Conservation (phyloP, 2,888 invertebrate genomes). For the Neelides folsomi region DNA sequence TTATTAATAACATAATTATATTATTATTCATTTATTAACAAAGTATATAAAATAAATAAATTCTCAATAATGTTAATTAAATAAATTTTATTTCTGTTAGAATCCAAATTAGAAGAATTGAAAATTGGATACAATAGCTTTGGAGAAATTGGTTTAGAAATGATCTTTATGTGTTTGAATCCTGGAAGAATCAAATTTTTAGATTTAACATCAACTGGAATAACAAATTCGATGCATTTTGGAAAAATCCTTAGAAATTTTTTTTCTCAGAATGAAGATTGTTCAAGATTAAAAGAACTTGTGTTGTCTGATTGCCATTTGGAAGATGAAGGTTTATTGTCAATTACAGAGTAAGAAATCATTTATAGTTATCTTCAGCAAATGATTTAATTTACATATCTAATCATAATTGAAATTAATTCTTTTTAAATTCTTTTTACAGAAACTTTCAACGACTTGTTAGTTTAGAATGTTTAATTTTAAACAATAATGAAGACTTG, state of each 20-base stretch:
- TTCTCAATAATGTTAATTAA: not conserved
- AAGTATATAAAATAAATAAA: not conserved
- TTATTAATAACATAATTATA: not conserved
- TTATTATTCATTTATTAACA: not conserved
- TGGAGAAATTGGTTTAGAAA: conserved; percentile 19
- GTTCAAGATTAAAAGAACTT: conserved; percentile 8
- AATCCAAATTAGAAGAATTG: conserved; percentile 18
- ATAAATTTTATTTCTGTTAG: conserved; percentile 8
- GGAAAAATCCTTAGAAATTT: conserved; percentile 7
- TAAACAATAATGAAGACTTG: conserved; percentile 7
- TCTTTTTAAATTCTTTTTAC: conserved; percentile 9
- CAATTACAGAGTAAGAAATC: too few relatives aligned
- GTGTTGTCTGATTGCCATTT: too few relatives aligned
- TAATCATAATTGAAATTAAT: conserved; percentile 13
- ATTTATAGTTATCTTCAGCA: too few relatives aligned
- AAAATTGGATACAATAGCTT: conserved; percentile 23
- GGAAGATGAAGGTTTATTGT: too few relatives aligned
- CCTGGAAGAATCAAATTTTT: conserved; percentile 10
- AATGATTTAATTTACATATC: conserved; percentile 3
- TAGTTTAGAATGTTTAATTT: conserved; percentile 11
- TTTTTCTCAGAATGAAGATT: conserved; percentile 16
- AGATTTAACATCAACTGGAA: conserved; percentile 9
- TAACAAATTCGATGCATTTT: not conserved
- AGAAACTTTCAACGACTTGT: conserved; percentile 19
- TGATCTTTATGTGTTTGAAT: conserved; percentile 9